A percentile compares a stretch with the other conserved stretches of the same genome.
Conservation (phyloP, 1,140 invertebrate species). For the Arctopsyche grandis region DNA sequence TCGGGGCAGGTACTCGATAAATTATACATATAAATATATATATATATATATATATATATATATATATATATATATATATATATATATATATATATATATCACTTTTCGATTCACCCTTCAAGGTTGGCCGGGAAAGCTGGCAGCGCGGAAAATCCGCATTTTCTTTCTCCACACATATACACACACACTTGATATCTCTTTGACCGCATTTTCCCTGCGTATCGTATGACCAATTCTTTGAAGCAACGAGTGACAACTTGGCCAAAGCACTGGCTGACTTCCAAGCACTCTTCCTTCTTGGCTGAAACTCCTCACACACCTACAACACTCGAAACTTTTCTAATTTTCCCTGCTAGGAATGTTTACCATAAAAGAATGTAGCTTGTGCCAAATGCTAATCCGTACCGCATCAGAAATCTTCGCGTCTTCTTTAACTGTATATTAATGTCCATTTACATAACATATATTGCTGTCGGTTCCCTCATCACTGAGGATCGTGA, state of each 20-base stretch:
- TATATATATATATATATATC: too few species aligned
- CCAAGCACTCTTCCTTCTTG: conserved; percentile 9
- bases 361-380: background rate
- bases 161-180: background rate
- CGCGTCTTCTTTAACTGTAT: too few species aligned
- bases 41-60: too few species aligned
- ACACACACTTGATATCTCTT: background rate
- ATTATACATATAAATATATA: too few species aligned
- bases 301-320: background rate
- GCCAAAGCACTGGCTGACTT: background rate
- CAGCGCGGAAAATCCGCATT: too few species aligned
- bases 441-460: too few species aligned
- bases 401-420: background rate
- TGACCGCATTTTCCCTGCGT: conserved; percentile 13
- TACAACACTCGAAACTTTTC: conserved; percentile 30
- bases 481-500: too few species aligned
- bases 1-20: too few species aligned
- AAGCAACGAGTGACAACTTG: background rate
- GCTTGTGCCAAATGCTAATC: background rate
- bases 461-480: too few species aligned
- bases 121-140: too few species aligned
- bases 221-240: background rate
- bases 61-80: too few species aligned
- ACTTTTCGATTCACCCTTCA: too few species aligned
- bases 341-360: background rate